phyloP scores from a whole-genome alignment of 2,797 vertebrate species.

The Protosalanx chinensis region DNA sequence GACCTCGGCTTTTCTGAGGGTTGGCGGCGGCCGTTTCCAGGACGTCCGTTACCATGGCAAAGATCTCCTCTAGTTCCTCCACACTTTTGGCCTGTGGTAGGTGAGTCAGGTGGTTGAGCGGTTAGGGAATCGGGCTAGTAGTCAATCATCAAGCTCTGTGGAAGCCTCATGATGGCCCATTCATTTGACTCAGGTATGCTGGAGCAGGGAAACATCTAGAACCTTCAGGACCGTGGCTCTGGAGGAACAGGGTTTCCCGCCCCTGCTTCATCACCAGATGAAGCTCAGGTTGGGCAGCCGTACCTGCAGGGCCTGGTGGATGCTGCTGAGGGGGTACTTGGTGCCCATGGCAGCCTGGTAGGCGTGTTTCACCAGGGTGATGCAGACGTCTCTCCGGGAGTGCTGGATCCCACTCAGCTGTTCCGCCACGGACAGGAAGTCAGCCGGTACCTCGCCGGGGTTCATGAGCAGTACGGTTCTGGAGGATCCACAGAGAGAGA shows the following conservation, averaged over 20 bases:
- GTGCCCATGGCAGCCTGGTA: slow-evolving; percentile 86
- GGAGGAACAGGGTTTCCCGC: no score
- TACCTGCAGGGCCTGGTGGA: slow-evolving; percentile 52
- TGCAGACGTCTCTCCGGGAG: slow-evolving; percentile 67
- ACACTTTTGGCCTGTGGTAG: slow-evolving; percentile 68
- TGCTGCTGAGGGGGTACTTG: slow-evolving; percentile 70
- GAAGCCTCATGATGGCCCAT: no score
- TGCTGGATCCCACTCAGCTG: slow-evolving; percentile 74
- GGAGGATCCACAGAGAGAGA: neutral
- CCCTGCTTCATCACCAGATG: no score
- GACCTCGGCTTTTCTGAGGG: slow-evolving; percentile 65
- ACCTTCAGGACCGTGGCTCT: no score
- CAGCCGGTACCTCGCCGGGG: slow-evolving; percentile 79
- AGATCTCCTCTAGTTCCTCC: slow-evolving; percentile 77
- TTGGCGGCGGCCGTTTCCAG: slow-evolving; percentile 77
- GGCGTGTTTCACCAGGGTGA: slow-evolving; percentile 84
- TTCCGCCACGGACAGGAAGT: slow-evolving; percentile 84
- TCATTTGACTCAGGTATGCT: no score
- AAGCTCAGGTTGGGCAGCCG: no score
- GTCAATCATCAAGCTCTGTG: no score
- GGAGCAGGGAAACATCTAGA: no score
- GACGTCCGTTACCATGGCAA: slow-evolving; percentile 63
- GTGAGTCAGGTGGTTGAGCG: no score
- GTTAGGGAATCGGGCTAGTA: no score
- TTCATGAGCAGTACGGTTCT: slow-evolving; percentile 94